Evolutionary conservation across 2,797 vertebrate genomes (phyloP).

Genomic region (Myotis findleyi): DNA sequence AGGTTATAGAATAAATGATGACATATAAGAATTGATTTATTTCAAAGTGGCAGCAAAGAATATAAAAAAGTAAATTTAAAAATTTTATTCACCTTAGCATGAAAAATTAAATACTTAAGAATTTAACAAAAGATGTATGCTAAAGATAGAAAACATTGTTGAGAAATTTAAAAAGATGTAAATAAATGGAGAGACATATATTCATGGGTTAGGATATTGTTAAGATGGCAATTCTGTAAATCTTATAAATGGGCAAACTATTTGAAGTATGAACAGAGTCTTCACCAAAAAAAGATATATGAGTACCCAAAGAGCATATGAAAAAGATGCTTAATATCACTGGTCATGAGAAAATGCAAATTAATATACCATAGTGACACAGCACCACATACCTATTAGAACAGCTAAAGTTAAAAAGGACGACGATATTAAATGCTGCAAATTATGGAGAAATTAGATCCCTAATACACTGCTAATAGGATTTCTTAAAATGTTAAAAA

Average conservation of each 20-base stretch:
- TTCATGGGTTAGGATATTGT: background rate
- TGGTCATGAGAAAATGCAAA: background rate
- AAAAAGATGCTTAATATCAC: background rate
- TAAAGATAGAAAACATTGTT: background rate
- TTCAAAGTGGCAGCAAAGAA: background rate
- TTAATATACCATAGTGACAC: background rate
- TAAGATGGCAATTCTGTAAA: background rate
- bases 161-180: background rate
- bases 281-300: background rate
- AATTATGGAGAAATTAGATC: background rate
- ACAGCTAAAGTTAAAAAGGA: background rate
- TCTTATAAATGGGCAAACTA: background rate
- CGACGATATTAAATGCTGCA: background rate
- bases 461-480: background rate
- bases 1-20: background rate
- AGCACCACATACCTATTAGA: background rate
- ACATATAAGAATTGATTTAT: slow-evolving; percentile 22
- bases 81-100: background rate
- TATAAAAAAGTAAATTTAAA: background rate
- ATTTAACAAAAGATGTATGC: slow-evolving; percentile 19
- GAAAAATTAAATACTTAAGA: background rate
- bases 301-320: background rate
- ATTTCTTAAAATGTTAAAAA: background rate
- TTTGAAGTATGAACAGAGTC: slow-evolving; percentile 9
- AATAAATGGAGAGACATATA: background rate